Percentiles rank a stretch among this genome's conserved stretches.
Conservation (phyloP, 1,140 invertebrate genomes). For the Dryas iulia region DNA sequence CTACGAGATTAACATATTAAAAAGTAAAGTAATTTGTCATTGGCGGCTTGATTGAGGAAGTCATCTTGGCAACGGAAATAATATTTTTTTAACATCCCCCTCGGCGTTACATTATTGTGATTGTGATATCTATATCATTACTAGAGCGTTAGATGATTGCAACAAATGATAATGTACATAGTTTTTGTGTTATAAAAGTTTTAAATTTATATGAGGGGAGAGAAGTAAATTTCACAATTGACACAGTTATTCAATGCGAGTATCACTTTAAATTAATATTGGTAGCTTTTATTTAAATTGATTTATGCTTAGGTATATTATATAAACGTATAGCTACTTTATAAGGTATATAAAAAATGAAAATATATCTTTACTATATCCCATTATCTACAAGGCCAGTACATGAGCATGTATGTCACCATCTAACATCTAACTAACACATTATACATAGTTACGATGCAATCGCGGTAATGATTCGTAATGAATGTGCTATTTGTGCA, state of each 20-base stretch:
- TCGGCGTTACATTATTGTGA: constrained; percentile 58
- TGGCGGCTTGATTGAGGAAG: constrained; percentile 77
- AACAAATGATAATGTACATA: neutral
- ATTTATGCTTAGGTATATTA: neutral
- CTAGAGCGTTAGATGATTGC: neutral
- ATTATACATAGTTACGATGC: constrained; percentile 50
- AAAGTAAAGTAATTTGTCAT: constrained; percentile 71
- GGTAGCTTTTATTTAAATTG: too few relatives aligned
- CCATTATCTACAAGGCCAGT: constrained; percentile 14
- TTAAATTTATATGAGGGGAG: neutral
- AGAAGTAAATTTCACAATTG: neutral
- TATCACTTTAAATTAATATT: neutral
- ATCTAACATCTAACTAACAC: constrained; percentile 38
- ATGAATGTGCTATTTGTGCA: constrained; percentile 4
- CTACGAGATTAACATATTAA: constrained; percentile 72
- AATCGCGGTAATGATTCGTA: constrained; percentile 42
- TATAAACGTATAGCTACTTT: neutral
- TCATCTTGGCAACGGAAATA: constrained; percentile 76
- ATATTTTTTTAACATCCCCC: constrained; percentile 69
- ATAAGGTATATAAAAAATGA: neutral
- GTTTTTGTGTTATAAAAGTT: neutral
- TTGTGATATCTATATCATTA: constrained; percentile 55
- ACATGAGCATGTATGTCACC: constrained; percentile 15
- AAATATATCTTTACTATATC: neutral
- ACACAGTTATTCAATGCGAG: neutral